Base-by-base conservation (phyloP, 2,797 vertebrate species). In the Alauda arvensis region DNA sequence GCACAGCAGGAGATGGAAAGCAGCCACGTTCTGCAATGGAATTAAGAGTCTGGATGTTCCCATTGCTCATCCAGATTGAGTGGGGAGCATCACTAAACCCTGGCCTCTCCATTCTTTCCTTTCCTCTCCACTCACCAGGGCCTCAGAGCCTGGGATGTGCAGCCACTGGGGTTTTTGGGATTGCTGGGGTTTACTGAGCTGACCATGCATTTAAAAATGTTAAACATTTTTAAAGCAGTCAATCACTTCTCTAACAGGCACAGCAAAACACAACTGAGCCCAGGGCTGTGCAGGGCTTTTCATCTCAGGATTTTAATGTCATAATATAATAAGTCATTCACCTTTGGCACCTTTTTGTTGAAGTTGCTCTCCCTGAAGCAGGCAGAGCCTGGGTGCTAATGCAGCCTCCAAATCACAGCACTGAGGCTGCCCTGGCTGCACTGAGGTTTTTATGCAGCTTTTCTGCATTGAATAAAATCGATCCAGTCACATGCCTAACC, bases 1-100 rank as follows among this genome's bases (percentile, higher is more conserved):
- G 43, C 93, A 46, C 61, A 91, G 90, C 69, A 65, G 79, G 74
- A 72, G 82, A 78, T 80, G 77, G 83, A 85, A 85, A 92, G 69
- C 63, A 78, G 92, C 83, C 93, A 77, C 37, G 7, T 62, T 89
- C 89, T 70, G 79, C 82, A 65, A 29, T 69, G 89, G 87, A 88
- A 88, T 87, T 42, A 48, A 48, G 65, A 82, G 88, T 31, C 91
- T 86, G 74, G 69, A 79, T 74, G 90, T 84, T 79, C 85, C 80
- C 72, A 80, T 5, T 87, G 88, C 70, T 91, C 91, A 84, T 56
- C 68, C 76, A 92, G 63, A 78, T 4, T 55, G 74, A 92, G 77
- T 46, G 80, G 63, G 70, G 85, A 92, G 76, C 56, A 31, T 60
- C 69, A 42, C 87, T 48, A 2, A 43, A 40, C 69, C 83, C 20